These are phyloP conservation scores for Agrochola lychnidis DNA, from an alignment of 2,888 invertebrate genomes.

Conservation along the genomic window DNA sequence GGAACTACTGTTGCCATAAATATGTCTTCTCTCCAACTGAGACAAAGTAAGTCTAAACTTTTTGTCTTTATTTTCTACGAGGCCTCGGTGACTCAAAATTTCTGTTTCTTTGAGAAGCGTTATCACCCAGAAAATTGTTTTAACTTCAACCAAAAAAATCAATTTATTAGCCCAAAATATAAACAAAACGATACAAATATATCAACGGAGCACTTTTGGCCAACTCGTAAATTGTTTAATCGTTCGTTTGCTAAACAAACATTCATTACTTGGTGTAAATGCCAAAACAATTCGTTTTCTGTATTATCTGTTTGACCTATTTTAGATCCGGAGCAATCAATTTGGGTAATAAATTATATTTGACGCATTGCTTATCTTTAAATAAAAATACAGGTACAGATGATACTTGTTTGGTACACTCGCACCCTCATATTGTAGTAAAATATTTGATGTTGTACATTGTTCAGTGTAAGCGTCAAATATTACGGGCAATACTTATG, in stretches of 20 bases:
- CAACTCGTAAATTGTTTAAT: slow-evolving; percentile 66
- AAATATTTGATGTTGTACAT: background rate
- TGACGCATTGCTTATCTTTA: slow-evolving; percentile 46
- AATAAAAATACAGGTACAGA: slow-evolving; percentile 18
- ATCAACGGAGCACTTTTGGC: slow-evolving; percentile 55
- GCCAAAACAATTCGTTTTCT: slow-evolving; percentile 70
- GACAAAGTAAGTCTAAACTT: slow-evolving; percentile 9
- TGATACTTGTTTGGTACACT: slow-evolving; percentile 15
- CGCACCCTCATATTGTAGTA: background rate
- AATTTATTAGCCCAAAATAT: slow-evolving; percentile 43
- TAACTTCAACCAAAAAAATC: slow-evolving; percentile 40
- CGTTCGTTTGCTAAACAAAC: slow-evolving; percentile 62
- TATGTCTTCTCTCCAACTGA: background rate
- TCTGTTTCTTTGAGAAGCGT: background rate
- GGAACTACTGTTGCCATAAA: background rate
- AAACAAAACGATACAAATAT: slow-evolving; percentile 56
- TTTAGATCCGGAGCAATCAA: slow-evolving; percentile 66
- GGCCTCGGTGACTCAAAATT: too few species aligned
- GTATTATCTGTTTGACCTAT: slow-evolving; percentile 71
- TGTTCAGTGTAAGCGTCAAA: background rate
- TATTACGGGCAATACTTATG: background rate
- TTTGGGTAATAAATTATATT: slow-evolving; percentile 65
- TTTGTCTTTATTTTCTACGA: background rate
- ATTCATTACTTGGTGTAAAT: slow-evolving; percentile 65
- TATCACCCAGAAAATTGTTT: slow-evolving; percentile 14